A percentile compares a stretch with the other conserved stretches of the same genome.
phyloP scores from a whole-genome alignment of 2,797 vertebrate species.

The Microctenopoma stevenorrisi region DNA sequence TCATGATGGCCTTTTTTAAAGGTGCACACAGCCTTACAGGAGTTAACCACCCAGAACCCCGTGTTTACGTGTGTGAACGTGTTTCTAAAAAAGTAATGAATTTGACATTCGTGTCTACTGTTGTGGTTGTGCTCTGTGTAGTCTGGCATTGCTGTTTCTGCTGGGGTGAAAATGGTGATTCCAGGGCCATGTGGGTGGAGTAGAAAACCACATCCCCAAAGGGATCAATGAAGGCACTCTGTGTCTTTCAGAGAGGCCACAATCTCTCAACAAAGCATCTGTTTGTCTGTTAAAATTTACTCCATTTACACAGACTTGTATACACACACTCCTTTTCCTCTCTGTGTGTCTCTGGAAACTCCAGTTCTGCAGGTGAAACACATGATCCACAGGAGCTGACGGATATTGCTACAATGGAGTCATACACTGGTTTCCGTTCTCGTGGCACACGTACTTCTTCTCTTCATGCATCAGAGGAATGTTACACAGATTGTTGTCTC shows the following conservation, averaged over 20 bases:
- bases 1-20: neutral
- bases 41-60: neutral
- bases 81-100: too few relatives aligned
- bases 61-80: too few relatives aligned
- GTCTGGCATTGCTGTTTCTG: neutral
- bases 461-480: neutral
- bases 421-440: conserved; percentile 22
- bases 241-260: neutral
- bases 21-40: neutral
- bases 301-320: neutral
- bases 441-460: neutral
- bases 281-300: neutral
- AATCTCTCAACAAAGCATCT: neutral
- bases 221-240: neutral
- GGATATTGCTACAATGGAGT: conserved; percentile 12
- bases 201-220: neutral
- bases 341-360: conserved; percentile 9
- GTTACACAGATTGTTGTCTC: neutral
- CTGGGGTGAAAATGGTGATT: neutral
- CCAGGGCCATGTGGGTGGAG: neutral
- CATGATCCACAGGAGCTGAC: neutral
- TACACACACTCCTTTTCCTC: neutral
- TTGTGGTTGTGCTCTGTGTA: neutral
- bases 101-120: too few relatives aligned
- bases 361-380: conserved; percentile 22